Conservation (phyloP, 2,113 vertebrate species). For the Lycaon pictus region DNA sequence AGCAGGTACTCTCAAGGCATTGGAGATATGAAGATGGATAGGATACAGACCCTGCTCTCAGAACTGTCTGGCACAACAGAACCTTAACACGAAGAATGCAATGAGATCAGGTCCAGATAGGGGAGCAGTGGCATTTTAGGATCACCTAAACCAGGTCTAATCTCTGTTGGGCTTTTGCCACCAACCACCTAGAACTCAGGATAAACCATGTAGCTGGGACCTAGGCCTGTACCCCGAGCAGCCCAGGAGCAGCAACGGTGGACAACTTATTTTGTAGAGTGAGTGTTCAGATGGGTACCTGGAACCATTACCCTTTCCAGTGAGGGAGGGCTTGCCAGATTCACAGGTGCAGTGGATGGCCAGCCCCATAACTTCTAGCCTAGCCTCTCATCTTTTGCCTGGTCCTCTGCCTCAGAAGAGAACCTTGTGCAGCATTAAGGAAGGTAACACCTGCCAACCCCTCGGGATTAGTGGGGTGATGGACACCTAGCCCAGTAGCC, state of each 20-base stretch:
- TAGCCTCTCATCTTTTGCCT: slow-evolving; percentile 6
- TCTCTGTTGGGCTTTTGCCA: slow-evolving; percentile 17
- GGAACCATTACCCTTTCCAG: neutral
- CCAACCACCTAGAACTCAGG: neutral
- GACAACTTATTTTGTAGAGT: neutral
- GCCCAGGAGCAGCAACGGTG: neutral
- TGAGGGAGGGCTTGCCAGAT: neutral
- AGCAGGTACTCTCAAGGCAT: neutral
- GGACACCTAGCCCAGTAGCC: neutral
- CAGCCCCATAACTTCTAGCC: neutral
- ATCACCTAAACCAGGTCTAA: neutral
- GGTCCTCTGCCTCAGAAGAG: neutral
- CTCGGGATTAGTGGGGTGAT: neutral
- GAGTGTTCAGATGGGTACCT: neutral
- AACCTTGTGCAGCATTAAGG: neutral
- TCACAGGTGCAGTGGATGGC: neutral
- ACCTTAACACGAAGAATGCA: neutral
- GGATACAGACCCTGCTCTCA: neutral
- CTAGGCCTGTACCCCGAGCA: neutral
- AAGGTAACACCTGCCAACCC: neutral
- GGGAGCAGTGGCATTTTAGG: neutral
- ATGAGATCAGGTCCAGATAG: neutral
- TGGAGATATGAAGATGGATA: neutral
- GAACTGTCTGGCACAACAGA: neutral
- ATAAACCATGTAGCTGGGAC: neutral